A percentile compares a stretch with the other conserved stretches of the same genome.
Evolutionary conservation across 2,113 vertebrate genomes (phyloP).

Genomic region (Tylochromis polylepis): DNA sequence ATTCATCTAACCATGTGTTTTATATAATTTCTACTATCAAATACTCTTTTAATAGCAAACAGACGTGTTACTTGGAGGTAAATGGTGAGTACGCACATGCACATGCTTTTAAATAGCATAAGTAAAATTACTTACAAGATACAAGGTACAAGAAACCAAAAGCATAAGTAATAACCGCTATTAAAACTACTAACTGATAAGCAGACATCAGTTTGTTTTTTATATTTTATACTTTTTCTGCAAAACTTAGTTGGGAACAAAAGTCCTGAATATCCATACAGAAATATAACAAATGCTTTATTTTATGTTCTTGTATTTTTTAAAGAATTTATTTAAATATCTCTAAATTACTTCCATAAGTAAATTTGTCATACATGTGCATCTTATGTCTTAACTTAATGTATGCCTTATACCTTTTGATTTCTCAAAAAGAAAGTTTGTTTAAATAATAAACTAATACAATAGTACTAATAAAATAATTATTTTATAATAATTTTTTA

Average conservation of each 20-base stretch:
- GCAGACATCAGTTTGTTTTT: not conserved
- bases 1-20: fast-evolving
- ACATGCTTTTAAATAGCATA: not conserved
- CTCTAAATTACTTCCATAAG: no score
- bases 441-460: not conserved
- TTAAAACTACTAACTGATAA: not conserved
- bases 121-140: not conserved
- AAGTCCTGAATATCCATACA: no score
- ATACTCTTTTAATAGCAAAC: not conserved
- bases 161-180: not conserved
- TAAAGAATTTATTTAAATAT: no score
- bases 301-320: no score
- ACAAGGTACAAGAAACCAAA: fast-evolving
- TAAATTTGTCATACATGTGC: fast-evolving
- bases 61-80: not conserved
- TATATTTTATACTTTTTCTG: no score
- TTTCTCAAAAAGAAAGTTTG: not conserved
- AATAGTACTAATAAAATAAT: not conserved
- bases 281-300: no score
- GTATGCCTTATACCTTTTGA: fast-evolving
- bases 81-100: fast-evolving
- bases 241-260: no score
- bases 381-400: not conserved
- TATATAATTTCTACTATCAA: not conserved
- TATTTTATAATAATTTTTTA: not conserved